These are phyloP conservation scores for Dicrostonyx torquatus DNA, from an alignment of 2,797 vertebrate genomes.

Conservation along the genomic window DNA sequence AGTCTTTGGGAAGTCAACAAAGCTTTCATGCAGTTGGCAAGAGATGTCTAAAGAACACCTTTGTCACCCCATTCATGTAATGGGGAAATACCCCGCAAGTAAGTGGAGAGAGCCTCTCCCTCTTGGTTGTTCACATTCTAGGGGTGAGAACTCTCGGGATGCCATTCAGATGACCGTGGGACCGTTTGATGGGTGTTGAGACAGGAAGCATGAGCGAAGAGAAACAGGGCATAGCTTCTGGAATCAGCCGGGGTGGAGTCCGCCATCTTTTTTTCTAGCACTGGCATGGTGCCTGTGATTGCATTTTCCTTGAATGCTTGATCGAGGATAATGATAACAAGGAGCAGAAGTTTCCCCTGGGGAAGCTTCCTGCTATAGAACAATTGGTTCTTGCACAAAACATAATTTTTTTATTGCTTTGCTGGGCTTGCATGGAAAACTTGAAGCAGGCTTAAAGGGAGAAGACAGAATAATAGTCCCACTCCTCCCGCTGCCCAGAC, in stretches of 20 bases:
- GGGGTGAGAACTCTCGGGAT: fast-evolving
- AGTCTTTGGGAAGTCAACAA: not conserved
- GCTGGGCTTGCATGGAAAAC: not conserved
- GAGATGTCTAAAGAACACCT: no score
- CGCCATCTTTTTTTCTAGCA: not conserved
- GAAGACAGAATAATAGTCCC: not conserved
- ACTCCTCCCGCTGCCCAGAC: not conserved
- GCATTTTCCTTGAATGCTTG: not conserved
- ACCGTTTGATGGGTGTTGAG: fast-evolving
- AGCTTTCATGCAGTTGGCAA: fast-evolving
- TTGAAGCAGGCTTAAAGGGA: not conserved
- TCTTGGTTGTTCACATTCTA: fast-evolving
- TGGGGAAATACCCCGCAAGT: fast-evolving
- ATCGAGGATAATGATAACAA: not conserved
- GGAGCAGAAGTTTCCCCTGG: not conserved
- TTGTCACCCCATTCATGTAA: fast-evolving
- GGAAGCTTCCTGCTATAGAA: not conserved
- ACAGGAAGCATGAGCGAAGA: no score
- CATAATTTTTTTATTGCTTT: slow-evolving; percentile 22
- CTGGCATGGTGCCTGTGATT: not conserved
- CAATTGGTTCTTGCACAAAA: not conserved
- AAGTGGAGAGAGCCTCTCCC: fast-evolving
- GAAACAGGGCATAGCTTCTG: not conserved
- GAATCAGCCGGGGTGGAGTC: not conserved
- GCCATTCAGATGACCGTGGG: not conserved